Evolutionary conservation across 2,888 invertebrate species (phyloP).

Genomic region (Megalurothrips usitatus): DNA sequence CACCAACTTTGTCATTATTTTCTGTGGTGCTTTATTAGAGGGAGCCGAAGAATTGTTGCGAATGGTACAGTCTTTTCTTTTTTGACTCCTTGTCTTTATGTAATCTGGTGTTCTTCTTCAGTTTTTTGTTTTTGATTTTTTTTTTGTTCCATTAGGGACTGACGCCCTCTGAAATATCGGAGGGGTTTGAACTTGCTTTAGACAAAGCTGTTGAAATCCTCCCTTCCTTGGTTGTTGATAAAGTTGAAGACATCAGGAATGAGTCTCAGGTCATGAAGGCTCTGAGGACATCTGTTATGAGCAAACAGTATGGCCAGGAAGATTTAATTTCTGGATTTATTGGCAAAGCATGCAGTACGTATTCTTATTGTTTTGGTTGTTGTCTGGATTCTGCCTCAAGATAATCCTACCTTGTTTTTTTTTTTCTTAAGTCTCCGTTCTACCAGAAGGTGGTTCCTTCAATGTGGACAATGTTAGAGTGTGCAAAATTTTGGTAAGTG

Average conservation of each 20-base stretch:
- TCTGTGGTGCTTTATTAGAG: conserved; percentile 89
- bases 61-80: conserved; percentile 52
- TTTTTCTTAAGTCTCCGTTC: conserved; percentile 60
- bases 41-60: conserved; percentile 87
- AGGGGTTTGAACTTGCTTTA: conserved; percentile 88
- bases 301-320: conserved; percentile 97
- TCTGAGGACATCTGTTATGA: conserved; percentile 83
- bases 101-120: neutral
- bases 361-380: conserved; percentile 4
- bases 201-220: conserved; percentile 86
- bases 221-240: conserved; percentile 71
- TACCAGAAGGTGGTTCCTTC: conserved; percentile 82
- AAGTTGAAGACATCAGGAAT: conserved; percentile 64
- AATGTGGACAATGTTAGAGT: conserved; percentile 97
- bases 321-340: conserved; percentile 83
- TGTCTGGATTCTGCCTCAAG: neutral
- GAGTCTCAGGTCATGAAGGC: conserved; percentile 66
- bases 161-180: conserved; percentile 93
- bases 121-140: neutral
- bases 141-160: conserved; percentile 60
- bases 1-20: conserved; percentile 94
- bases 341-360: conserved; percentile 70
- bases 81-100: neutral
- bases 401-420: neutral
- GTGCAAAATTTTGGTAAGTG: conserved; percentile 68